These are phyloP conservation scores for Cerastis rubricosa DNA, from an alignment of 2,888 invertebrate species.

Conservation along the genomic window DNA sequence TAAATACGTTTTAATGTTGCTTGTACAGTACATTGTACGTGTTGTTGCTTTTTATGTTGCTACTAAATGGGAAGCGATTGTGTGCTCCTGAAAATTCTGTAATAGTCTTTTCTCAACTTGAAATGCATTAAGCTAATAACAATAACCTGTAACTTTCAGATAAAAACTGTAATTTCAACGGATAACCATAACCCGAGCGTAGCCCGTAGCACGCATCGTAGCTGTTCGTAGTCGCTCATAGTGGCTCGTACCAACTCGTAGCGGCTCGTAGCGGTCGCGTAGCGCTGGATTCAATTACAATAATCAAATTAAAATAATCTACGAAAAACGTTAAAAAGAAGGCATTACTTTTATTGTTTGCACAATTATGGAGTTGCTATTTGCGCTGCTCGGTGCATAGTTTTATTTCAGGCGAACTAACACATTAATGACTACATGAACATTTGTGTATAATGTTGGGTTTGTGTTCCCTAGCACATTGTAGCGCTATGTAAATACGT, in stretches of 20 bases:
- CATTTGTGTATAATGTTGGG: not conserved
- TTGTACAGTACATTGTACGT: conserved; percentile 8
- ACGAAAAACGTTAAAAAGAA: conserved; percentile 13
- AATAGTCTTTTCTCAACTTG: not conserved
- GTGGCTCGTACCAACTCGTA: conserved; percentile 9
- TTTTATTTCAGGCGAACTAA: not conserved
- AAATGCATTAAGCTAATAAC: conserved; percentile 13
- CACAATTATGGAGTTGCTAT: not conserved
- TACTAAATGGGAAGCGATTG: not conserved
- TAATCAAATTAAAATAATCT: conserved; percentile 27
- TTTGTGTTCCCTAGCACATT: not conserved
- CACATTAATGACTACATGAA: not conserved
- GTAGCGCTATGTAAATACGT: not conserved
- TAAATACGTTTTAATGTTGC: conserved; percentile 28
- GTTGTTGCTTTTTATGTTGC: conserved; percentile 14
- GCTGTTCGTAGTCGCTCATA: not conserved
- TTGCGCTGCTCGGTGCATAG: not conserved
- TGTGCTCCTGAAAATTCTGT: conserved; percentile 4
- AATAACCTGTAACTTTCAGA: conserved; percentile 13
- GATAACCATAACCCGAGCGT: conserved; percentile 26
- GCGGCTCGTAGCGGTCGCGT: conserved; percentile 3
- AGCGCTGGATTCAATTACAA: conserved; percentile 28
- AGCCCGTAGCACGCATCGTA: conserved; percentile 27
- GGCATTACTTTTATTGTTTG: not conserved
- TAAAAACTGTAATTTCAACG: conserved; percentile 19